phyloP scores from a whole-genome alignment of 2,888 invertebrate species.

The Allygus modestus region DNA sequence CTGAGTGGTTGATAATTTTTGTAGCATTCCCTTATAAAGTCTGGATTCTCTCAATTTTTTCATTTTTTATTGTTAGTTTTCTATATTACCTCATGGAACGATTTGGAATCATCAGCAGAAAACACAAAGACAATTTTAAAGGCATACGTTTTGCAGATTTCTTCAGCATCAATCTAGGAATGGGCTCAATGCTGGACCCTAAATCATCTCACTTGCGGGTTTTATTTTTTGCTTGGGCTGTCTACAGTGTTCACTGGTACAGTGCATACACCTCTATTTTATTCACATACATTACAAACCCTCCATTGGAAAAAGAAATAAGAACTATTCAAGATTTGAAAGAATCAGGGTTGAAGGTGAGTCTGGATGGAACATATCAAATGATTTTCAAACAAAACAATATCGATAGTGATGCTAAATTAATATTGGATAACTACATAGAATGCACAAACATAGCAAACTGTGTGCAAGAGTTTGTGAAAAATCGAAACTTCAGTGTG shows the following conservation, averaged over 20 bases:
- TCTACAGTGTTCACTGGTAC: conserved; percentile 32
- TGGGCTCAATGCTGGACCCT: conserved; percentile 4
- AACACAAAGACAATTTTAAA: background rate
- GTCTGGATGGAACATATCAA: background rate
- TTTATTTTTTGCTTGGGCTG: conserved; percentile 20
- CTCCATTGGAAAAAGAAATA: conserved; percentile 34
- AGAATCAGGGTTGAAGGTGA: conserved; percentile 24
- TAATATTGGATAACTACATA: background rate
- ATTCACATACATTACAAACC: conserved; percentile 29
- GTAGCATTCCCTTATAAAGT: conserved; percentile 1
- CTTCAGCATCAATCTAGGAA: conserved; percentile 11
- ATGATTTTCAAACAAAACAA: background rate
- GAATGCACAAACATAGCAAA: background rate
- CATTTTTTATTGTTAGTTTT: background rate
- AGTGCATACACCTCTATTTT: conserved; percentile 26
- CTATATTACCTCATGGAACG: conserved; percentile 12
- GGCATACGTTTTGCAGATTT: background rate
- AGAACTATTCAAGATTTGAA: conserved; percentile 29
- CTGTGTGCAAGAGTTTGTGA: conserved; percentile 6
- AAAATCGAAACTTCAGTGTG: conserved; percentile 32
- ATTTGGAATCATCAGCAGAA: background rate
- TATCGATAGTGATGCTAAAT: conserved; percentile 2
- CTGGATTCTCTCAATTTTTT: background rate
- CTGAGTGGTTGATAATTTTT: conserved; percentile 41
- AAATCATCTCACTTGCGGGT: conserved; percentile 2